Percentiles rank a stretch among this genome's conserved stretches.
Evolutionary conservation across 2,113 vertebrate species (phyloP).

Genomic region (Malurus cyaneus): DNA sequence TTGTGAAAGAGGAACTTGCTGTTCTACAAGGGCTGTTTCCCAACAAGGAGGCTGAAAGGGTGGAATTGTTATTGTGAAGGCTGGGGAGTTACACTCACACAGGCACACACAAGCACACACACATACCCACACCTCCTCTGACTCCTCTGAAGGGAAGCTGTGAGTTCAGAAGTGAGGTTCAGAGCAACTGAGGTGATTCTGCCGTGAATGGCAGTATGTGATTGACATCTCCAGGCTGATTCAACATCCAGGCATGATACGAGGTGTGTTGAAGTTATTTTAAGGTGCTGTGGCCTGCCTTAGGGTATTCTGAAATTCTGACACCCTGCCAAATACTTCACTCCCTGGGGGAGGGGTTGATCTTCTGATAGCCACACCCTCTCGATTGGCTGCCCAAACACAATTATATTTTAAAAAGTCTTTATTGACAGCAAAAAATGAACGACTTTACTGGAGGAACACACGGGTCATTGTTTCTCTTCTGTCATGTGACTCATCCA

Average conservation of each 20-base stretch:
- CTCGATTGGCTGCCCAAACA: conserved; percentile 17
- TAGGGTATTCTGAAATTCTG: conserved; percentile 15
- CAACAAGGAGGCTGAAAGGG: conserved; percentile 32
- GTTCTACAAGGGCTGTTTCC: conserved; percentile 27
- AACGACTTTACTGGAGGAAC: conserved; percentile 50
- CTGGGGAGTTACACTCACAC: background rate
- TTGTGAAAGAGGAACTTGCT: conserved; percentile 51
- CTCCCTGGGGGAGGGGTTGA: conserved; percentile 8
- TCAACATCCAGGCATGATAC: conserved; percentile 46
- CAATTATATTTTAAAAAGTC: background rate
- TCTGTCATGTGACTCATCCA: background rate
- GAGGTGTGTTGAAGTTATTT: conserved; percentile 60
- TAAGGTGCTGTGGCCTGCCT: conserved; percentile 40
- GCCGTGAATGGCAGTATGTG: background rate
- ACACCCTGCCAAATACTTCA: background rate
- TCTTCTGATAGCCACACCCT: conserved; percentile 39
- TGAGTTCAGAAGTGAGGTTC: conserved; percentile 41
- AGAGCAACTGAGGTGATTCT: conserved; percentile 14
- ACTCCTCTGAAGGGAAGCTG: conserved; percentile 1
- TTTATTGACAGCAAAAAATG: conserved; percentile 47
- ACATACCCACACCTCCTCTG: background rate
- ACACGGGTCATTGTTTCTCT: conserved; percentile 65
- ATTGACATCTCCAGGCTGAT: conserved; percentile 59
- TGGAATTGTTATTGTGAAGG: conserved; percentile 36
- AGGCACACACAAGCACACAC: background rate